Percentiles rank a stretch among this genome's conserved stretches.
Conservation (phyloP, 2,797 vertebrate genomes). For the Uromys caudimaculatus region DNA sequence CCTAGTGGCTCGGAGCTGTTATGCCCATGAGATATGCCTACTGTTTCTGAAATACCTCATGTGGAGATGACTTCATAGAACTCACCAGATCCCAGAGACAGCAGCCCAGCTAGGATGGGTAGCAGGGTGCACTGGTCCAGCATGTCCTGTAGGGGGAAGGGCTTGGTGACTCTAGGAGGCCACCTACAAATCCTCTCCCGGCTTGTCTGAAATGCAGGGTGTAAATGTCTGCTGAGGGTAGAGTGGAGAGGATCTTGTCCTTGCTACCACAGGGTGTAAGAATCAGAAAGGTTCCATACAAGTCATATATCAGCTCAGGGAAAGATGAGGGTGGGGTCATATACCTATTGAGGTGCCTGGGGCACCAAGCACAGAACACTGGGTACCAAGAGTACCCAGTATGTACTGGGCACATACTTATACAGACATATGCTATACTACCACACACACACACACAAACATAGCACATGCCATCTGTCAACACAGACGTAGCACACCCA, state of each 20-base stretch:
- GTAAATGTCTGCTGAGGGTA: background rate
- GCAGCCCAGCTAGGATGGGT: constrained; percentile 46
- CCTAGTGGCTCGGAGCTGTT: no score
- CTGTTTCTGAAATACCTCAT: background rate
- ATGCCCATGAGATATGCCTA: accelerated
- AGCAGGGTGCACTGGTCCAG: accelerated
- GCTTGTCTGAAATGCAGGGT: background rate
- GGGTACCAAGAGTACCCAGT: no score
- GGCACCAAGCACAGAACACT: background rate
- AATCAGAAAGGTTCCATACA: no score
- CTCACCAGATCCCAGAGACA: constrained; percentile 81
- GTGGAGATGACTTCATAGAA: background rate
- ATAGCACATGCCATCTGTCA: background rate
- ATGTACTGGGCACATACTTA: background rate
- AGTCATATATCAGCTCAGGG: background rate
- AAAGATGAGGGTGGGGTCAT: background rate
- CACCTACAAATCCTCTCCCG: background rate
- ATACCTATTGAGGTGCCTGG: no score
- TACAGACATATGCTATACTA: background rate
- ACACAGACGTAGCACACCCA: background rate
- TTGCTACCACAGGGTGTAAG: background rate
- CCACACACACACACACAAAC: background rate
- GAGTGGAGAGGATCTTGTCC: background rate
- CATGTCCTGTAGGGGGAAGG: constrained; percentile 56
- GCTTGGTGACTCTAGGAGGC: background rate